Percentiles rank a stretch among this genome's conserved stretches.
These are phyloP conservation scores for Diloba caeruleocephala DNA, from an alignment of 2,888 invertebrate species.

Conservation along the genomic window DNA sequence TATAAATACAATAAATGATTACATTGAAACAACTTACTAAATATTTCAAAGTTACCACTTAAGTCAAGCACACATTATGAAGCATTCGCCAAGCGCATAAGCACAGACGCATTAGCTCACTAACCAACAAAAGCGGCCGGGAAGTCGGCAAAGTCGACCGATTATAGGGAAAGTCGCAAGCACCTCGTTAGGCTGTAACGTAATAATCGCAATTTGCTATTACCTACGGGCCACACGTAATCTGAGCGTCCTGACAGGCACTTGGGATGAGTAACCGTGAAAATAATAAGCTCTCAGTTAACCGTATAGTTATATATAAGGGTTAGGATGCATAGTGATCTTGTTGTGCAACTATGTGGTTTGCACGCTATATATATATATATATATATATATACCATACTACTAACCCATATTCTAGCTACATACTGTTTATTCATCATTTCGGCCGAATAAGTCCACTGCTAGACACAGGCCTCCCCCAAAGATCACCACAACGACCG, in stretches of 20 bases:
- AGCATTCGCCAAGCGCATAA: conserved; percentile 48
- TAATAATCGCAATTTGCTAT: conserved; percentile 73
- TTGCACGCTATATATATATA: too few species aligned
- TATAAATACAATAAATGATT: too few species aligned
- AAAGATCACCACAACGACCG: too few species aligned
- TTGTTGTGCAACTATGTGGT: too few species aligned
- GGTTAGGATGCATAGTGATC: conserved; percentile 8
- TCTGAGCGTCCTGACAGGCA: conserved; percentile 54
- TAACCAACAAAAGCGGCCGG: conserved; percentile 38
- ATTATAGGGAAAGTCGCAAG: conserved; percentile 69
- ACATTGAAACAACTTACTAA: conserved; percentile 44
- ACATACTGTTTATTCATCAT: too few species aligned
- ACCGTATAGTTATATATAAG: conserved; percentile 27
- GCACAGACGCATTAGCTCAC: conserved; percentile 25
- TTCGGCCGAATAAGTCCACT: too few species aligned
- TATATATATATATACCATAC: too few species aligned
- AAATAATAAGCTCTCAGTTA: conserved; percentile 55
- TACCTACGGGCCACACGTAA: conserved; percentile 65
- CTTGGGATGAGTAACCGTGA: conserved; percentile 63
- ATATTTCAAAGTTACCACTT: conserved; percentile 33
- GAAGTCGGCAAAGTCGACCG: conserved; percentile 35
- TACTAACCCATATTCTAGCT: too few species aligned
- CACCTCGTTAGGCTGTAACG: conserved; percentile 71
- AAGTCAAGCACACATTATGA: conserved; percentile 46
- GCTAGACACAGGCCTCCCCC: too few species aligned